Evolutionary conservation across 2,113 vertebrate genomes (phyloP).

Genomic region (Numida meleagris): DNA sequence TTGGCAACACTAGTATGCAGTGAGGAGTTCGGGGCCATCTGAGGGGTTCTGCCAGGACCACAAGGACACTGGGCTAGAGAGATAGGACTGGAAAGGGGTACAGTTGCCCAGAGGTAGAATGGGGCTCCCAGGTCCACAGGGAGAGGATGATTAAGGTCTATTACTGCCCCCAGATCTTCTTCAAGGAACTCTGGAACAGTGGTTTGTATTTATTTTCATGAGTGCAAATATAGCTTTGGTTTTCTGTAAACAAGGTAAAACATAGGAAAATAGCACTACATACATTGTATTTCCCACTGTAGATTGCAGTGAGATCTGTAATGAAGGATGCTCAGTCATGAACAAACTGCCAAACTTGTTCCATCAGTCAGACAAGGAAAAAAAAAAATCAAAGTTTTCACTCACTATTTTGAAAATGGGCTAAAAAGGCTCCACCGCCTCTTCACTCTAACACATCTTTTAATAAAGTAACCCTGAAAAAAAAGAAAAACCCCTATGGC

Average conservation of each 20-base stretch:
- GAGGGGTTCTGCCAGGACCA: neutral
- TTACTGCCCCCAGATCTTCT: neutral
- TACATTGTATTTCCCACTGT: neutral
- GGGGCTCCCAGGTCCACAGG: neutral
- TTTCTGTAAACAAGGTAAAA: neutral
- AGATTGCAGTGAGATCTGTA: neutral
- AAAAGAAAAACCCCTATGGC: neutral
- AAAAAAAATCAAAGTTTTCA: neutral
- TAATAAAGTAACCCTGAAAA: neutral
- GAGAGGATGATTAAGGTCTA: neutral
- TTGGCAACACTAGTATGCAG: neutral
- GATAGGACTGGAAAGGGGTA: neutral
- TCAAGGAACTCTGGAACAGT: neutral
- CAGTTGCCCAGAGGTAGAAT: neutral
- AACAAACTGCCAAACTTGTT: neutral
- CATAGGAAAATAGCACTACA: no score
- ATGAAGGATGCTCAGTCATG: neutral
- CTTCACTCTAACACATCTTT: neutral
- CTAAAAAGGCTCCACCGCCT: neutral
- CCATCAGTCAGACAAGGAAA: neutral
- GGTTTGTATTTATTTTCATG: neutral
- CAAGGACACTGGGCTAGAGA: neutral
- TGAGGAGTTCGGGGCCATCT: neutral
- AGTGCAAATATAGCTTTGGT: neutral
- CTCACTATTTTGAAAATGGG: neutral